Evolutionary conservation across 2,113 vertebrate species (phyloP).

Genomic region (Lagopus leucura): DNA sequence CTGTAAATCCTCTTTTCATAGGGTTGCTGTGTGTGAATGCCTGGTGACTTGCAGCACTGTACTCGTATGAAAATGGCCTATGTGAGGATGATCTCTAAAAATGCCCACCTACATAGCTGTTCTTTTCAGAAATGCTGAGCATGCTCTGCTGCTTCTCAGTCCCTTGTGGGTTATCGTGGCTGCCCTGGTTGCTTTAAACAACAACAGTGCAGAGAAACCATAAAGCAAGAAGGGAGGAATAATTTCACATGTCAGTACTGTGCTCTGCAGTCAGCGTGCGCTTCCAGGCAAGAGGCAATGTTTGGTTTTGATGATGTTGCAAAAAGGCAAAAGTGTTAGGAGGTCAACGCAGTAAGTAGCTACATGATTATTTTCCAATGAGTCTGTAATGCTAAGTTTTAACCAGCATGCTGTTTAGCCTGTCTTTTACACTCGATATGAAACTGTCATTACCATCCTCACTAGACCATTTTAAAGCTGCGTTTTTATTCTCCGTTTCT

Average conservation of each 20-base stretch:
- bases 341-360: neutral
- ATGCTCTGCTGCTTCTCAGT: neutral
- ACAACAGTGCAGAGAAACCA: neutral
- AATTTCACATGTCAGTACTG: neutral
- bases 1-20: neutral
- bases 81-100: neutral
- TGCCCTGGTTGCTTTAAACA: neutral
- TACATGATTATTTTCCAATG: neutral
- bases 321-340: neutral
- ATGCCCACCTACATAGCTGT: neutral
- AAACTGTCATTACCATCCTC: conserved; percentile 2
- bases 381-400: neutral
- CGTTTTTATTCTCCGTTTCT: neutral
- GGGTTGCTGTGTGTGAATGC: neutral
- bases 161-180: neutral
- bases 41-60: neutral
- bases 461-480: neutral
- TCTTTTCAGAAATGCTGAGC: neutral
- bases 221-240: neutral
- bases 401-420: neutral
- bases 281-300: neutral
- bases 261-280: neutral
- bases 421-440: neutral
- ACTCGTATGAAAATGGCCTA: neutral
- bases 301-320: neutral